Percentiles rank a stretch among this genome's conserved stretches.
Conservation (phyloP, 2,113 vertebrate genomes). For the Lophius piscatorius region DNA sequence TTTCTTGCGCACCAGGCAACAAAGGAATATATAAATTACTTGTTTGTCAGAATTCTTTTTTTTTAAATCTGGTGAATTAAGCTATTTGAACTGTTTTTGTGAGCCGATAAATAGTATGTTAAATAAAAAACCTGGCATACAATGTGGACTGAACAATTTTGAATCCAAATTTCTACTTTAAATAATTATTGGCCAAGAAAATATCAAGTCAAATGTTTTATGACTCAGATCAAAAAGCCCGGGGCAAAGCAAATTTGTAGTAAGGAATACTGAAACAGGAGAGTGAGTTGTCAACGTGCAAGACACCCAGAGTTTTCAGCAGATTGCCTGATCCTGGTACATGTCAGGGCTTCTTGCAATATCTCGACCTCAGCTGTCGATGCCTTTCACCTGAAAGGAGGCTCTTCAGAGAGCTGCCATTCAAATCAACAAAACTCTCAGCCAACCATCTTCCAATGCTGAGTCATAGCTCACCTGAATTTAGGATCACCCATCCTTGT, state of each 20-base stretch:
- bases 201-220: no score
- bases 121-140: no score
- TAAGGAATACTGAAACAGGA: conserved; percentile 31
- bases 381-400: conserved; percentile 49
- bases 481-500: no score
- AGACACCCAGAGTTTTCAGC: conserved; percentile 52
- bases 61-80: no score
- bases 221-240: conserved; percentile 35
- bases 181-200: no score
- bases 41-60: no score
- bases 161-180: no score
- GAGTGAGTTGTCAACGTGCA: conserved; percentile 5
- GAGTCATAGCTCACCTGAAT: conserved; percentile 2
- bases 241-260: conserved; percentile 7
- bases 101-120: no score
- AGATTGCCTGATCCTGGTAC: conserved; percentile 63
- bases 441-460: conserved; percentile 23
- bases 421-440: conserved; percentile 59
- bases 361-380: conserved; percentile 45
- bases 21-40: no score
- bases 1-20: no score
- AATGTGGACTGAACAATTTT: no score
- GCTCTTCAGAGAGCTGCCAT: conserved; percentile 28
- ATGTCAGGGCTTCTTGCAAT: conserved; percentile 63
- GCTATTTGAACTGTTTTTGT: no score